Base-by-base conservation (phyloP, 2,797 vertebrate species). In the Serranus cabrilla region DNA sequence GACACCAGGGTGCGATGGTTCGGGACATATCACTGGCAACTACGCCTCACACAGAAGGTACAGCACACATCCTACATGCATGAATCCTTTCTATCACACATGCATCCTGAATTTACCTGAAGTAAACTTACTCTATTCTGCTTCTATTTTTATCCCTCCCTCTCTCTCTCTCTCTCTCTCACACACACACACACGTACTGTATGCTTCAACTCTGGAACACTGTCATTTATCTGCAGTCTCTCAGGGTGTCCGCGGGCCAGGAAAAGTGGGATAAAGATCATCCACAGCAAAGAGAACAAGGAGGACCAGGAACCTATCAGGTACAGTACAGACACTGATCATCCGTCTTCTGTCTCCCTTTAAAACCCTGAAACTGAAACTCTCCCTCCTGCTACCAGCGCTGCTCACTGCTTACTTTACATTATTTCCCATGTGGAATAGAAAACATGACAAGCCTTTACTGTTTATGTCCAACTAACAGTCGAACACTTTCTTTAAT, bases 1-100 rank as follows among this genome's bases (percentile, higher is more conserved):
- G 84, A 99, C 98, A 49, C 98, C 98, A 90, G 98, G 98, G 87
- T 99, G 98, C 88, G 98, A 99, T 70, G 98, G 98, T 91, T 99
- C 98, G 86, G 98, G 98, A 91, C 98, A 99, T 93, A 99, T 99
- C 92, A 99, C 98, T 74, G 98, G 98, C 94, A 99, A 99, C 94
- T 99, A 99, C 63, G 97, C 98, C 83, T 99, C 98, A 89, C 98
- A 99, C 94, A 97, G 98, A 95, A 99, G 98, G 98, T 99, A 97
- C 73, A 46, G 16, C 34, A 42, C n/a, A 77, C 54, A n/a, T 46
- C 11, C 45, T 59, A 6, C 43, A 54, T 16, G 20, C 21, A 43
- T 21, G 14, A 54, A 37, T 2, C 14, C 37, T 49, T 52, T 42
- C 49, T 63, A 39, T 50, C 37, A 51, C 14, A 8, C 49, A 51